phyloP scores from a whole-genome alignment of 2,113 vertebrate genomes.

The Butorides virescens region DNA sequence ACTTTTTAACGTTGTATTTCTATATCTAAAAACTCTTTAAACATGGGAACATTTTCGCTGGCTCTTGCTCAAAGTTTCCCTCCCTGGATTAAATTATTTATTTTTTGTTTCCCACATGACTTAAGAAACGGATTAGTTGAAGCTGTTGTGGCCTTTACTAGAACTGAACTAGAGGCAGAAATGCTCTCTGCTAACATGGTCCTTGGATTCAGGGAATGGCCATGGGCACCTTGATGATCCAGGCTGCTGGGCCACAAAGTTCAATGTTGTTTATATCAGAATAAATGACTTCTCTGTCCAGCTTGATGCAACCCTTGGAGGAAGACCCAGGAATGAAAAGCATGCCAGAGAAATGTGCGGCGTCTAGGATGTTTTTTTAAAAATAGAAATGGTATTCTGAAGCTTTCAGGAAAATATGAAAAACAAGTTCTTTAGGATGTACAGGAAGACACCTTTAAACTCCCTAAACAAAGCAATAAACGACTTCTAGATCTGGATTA shows the following conservation, averaged over 20 bases:
- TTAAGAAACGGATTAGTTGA: neutral
- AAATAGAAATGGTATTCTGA: neutral
- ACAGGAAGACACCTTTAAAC: neutral
- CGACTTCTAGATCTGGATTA: neutral
- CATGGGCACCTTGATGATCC: fast-evolving
- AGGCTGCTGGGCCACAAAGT: neutral
- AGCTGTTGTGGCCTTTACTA: neutral
- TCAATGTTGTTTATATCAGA: neutral
- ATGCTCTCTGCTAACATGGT: neutral
- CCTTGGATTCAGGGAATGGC: neutral
- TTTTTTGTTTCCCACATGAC: neutral
- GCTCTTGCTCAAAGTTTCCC: neutral
- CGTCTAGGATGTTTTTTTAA: neutral
- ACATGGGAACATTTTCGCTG: neutral
- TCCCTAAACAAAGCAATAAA: neutral
- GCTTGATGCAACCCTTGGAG: neutral
- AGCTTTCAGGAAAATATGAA: neutral
- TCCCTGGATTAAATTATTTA: neutral
- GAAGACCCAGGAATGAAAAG: neutral
- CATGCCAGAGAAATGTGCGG: neutral
- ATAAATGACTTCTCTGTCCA: neutral
- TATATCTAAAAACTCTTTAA: neutral
- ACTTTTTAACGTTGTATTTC: neutral
- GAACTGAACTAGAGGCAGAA: neutral
- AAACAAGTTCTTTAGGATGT: neutral